Conservation (phyloP, 2,797 vertebrate genomes). For the Pelobates cultripes region DNA sequence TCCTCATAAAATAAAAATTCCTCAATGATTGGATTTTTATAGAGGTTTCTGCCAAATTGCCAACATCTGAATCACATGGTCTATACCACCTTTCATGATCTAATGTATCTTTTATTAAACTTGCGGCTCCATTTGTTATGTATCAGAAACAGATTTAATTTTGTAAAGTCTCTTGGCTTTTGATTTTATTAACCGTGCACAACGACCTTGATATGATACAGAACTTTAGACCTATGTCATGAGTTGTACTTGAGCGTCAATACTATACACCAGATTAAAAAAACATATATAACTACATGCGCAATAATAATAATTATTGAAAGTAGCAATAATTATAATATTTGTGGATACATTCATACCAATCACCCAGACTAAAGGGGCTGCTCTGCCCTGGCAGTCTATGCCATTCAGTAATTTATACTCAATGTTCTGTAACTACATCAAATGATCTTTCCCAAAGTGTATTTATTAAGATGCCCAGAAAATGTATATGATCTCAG, state of each 20-base stretch:
- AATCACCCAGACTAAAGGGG: too few species aligned
- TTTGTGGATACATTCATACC: too few species aligned
- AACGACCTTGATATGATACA: not conserved
- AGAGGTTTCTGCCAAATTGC: constrained; percentile 34
- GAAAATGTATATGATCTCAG: too few species aligned
- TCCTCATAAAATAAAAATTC: constrained; percentile 46
- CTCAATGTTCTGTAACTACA: too few species aligned
- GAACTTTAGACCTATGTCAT: not conserved
- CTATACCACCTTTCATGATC: constrained; percentile 37
- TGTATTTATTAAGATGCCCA: too few species aligned
- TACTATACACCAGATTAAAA: too few species aligned
- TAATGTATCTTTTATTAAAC: constrained; percentile 45
- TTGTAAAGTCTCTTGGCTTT: not conserved
- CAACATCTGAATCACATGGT: constrained; percentile 47
- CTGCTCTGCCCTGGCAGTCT: too few species aligned
- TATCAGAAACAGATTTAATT: constrained; percentile 50
- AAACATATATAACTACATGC: too few species aligned
- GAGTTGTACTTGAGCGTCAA: not conserved
- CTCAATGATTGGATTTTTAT: constrained; percentile 33
- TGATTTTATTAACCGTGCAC: not conserved
- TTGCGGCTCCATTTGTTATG: constrained; percentile 44
- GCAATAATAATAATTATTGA: too few species aligned
- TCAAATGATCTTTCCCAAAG: too few species aligned
- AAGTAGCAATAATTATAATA: too few species aligned
- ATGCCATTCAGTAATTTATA: too few species aligned